Evolutionary conservation across 2,888 invertebrate species (phyloP).

Genomic region (Idaea biselata): DNA sequence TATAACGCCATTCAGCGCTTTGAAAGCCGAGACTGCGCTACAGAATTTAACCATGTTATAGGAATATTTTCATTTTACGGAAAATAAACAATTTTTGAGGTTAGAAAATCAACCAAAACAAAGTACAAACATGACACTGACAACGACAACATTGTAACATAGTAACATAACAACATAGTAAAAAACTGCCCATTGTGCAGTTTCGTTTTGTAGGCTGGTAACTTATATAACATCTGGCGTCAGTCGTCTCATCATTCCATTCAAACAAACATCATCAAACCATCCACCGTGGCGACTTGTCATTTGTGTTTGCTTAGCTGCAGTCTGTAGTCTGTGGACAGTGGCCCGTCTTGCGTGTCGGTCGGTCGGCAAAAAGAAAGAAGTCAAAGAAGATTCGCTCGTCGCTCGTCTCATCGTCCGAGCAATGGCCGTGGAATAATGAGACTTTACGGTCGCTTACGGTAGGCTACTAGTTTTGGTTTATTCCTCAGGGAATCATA

Average conservation of each 20-base stretch:
- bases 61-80: constrained; percentile 4
- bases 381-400: too few species aligned
- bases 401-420: constrained; percentile 2
- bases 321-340: constrained; percentile 22
- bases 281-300: neutral
- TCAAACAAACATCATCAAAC: neutral
- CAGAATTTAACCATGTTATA: constrained; percentile 56
- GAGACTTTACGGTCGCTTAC: constrained; percentile 40
- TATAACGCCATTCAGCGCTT: constrained; percentile 85
- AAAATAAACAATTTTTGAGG: neutral
- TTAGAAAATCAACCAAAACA: neutral
- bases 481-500: constrained; percentile 34
- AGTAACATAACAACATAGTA: neutral
- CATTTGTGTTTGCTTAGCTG: constrained; percentile 2
- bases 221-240: neutral
- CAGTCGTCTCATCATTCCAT: neutral
- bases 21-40: constrained; percentile 83
- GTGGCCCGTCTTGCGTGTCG: constrained; percentile 27
- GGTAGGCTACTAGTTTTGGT: constrained; percentile 33
- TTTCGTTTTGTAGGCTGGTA: neutral
- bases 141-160: neutral
- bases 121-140: neutral
- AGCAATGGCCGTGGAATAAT: constrained; percentile 44
- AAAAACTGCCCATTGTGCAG: neutral
- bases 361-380: constrained; percentile 5